These are phyloP conservation scores for Rhinichthys osculus DNA, from an alignment of 2,797 vertebrate genomes.

Conservation along the genomic window DNA sequence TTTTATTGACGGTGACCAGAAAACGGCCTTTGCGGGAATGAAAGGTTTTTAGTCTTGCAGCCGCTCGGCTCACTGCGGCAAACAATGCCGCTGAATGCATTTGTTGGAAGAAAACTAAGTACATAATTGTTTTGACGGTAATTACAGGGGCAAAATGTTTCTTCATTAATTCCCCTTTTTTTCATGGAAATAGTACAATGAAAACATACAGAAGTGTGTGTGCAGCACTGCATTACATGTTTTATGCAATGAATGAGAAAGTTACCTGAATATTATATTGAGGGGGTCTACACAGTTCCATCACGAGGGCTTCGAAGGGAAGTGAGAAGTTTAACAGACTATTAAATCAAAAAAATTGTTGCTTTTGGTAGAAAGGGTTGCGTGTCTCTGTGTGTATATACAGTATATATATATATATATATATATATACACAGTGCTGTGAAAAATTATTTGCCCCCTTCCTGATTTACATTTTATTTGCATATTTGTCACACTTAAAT, in stretches of 20 bases:
- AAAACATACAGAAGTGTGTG: constrained; percentile 73
- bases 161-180: constrained; percentile 87
- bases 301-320: constrained; percentile 3
- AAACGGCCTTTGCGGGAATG: constrained; percentile 87
- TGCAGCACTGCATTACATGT: constrained; percentile 70
- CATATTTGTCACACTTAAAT: too few species aligned
- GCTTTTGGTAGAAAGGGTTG: not conserved
- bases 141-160: constrained; percentile 84
- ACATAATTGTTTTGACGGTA: constrained; percentile 87
- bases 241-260: constrained; percentile 65
- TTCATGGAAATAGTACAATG: constrained; percentile 74
- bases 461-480: too few species aligned
- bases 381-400: too few species aligned
- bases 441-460: too few species aligned
- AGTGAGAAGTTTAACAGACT: not conserved
- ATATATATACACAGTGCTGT: too few species aligned
- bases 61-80: constrained; percentile 80
- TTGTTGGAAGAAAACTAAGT: constrained; percentile 87
- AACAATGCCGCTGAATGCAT: constrained; percentile 86
- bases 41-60: constrained; percentile 88
- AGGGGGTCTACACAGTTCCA: constrained; percentile 19
- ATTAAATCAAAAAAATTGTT: not conserved
- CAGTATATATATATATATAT: too few species aligned
- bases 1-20: constrained; percentile 88
- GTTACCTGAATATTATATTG: constrained; percentile 34